These are phyloP conservation scores for Sinosuthora webbiana DNA, from an alignment of 2,113 vertebrate genomes.

Conservation along the genomic window DNA sequence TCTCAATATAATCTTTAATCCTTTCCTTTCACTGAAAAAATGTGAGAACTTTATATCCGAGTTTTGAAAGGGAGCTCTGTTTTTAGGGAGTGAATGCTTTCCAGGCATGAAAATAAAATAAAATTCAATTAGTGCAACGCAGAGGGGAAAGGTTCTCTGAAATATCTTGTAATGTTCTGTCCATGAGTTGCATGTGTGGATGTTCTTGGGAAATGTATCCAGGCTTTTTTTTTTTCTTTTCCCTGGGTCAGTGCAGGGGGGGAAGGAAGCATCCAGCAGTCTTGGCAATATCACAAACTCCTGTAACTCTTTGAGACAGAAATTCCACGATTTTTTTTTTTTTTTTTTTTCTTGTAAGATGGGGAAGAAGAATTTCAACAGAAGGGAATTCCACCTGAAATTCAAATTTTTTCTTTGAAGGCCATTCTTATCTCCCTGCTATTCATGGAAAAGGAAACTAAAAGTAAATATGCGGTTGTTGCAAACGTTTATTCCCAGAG, in stretches of 20 bases:
- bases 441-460: background rate
- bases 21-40: constrained; percentile 66
- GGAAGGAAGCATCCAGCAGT: background rate
- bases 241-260: background rate
- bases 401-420: background rate
- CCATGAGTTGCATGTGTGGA: background rate
- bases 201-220: background rate
- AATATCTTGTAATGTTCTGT: background rate
- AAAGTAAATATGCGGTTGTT: background rate
- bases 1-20: constrained; percentile 71
- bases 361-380: background rate
- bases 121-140: background rate
- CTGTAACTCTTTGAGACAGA: background rate
- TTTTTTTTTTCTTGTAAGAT: background rate
- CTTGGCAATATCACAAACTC: background rate
- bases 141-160: background rate
- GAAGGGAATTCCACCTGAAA: background rate
- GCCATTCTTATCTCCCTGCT: background rate
- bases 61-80: background rate
- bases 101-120: constrained; percentile 21
- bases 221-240: background rate
- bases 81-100: background rate
- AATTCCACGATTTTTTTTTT: background rate
- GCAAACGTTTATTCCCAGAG: background rate
- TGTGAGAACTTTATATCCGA: constrained; percentile 55